Evolutionary conservation across 1,140 invertebrate genomes (phyloP).

Genomic region (Theocolax elegans): DNA sequence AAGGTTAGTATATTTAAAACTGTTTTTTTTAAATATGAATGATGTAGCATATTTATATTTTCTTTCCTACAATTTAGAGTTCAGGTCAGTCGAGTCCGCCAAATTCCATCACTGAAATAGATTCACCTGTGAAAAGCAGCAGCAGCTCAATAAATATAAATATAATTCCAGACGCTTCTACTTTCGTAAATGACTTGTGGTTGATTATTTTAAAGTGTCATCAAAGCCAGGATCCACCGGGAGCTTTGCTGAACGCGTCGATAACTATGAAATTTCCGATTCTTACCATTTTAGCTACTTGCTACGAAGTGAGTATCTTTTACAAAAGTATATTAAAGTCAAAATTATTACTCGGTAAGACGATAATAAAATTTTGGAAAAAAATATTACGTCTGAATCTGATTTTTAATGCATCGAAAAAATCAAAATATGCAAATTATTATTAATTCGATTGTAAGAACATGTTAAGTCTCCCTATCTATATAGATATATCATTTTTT

Average conservation of each 20-base stretch:
- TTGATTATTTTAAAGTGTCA: constrained; percentile 74
- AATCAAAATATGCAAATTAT: neutral
- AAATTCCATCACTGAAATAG: neutral
- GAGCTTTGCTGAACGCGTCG: constrained; percentile 71
- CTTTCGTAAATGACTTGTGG: constrained; percentile 68
- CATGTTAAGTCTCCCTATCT: too few species aligned
- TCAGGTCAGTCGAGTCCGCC: constrained; percentile 36
- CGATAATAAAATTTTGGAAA: neutral
- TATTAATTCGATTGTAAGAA: too few species aligned
- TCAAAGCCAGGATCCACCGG: constrained; percentile 75
- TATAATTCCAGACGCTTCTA: neutral
- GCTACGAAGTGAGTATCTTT: constrained; percentile 71
- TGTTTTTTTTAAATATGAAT: neutral
- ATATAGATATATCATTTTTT: too few species aligned
- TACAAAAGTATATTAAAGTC: constrained; percentile 12
- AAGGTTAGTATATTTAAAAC: constrained; percentile 26
- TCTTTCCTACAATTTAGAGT: constrained; percentile 23
- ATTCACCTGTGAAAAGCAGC: neutral
- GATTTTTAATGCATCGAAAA: too few species aligned
- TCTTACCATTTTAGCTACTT: constrained; percentile 73
- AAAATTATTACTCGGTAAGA: neutral
- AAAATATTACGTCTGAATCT: neutral
- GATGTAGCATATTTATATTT: neutral
- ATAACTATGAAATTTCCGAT: constrained; percentile 69
- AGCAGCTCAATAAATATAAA: neutral